Conservation (phyloP, 1,140 invertebrate species). For the Calephelis nemesis region DNA sequence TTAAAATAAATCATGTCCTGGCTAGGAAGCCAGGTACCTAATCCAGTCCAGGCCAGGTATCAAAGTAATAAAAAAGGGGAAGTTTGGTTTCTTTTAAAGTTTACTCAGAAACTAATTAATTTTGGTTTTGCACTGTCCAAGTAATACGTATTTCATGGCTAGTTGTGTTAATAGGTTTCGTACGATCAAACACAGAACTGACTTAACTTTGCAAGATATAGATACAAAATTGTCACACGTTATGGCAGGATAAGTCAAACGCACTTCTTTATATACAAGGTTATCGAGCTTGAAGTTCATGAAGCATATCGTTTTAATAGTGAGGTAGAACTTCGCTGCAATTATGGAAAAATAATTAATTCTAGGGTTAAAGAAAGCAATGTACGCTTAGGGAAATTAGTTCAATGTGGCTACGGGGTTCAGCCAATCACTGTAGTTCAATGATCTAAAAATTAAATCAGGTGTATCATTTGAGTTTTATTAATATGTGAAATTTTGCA, state of each 20-base stretch:
- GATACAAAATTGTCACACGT: neutral
- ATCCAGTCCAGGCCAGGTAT: too few relatives aligned
- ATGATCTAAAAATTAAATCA: too few relatives aligned
- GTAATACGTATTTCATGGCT: too few relatives aligned
- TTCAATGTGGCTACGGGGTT: neutral
- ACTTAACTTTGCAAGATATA: neutral
- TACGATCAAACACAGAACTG: neutral
- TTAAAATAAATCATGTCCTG: too few relatives aligned
- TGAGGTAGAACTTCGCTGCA: slow-evolving; percentile 20
- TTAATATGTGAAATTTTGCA: too few relatives aligned
- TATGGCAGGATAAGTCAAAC: neutral
- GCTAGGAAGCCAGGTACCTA: too few relatives aligned
- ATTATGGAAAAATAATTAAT: slow-evolving; percentile 22
- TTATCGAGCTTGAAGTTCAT: slow-evolving; percentile 40
- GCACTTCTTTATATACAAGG: slow-evolving; percentile 36
- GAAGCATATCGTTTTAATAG: slow-evolving; percentile 36
- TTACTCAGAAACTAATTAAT: too few relatives aligned
- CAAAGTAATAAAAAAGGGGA: too few relatives aligned
- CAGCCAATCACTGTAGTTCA: neutral
- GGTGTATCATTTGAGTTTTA: too few relatives aligned
- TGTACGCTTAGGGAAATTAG: neutral
- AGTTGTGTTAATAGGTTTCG: too few relatives aligned
- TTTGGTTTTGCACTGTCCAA: too few relatives aligned
- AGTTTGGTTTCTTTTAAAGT: too few relatives aligned
- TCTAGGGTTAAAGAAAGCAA: neutral